Evolutionary conservation across 1,140 invertebrate species (phyloP).

Genomic region (Ceratosolen solmsi): DNA sequence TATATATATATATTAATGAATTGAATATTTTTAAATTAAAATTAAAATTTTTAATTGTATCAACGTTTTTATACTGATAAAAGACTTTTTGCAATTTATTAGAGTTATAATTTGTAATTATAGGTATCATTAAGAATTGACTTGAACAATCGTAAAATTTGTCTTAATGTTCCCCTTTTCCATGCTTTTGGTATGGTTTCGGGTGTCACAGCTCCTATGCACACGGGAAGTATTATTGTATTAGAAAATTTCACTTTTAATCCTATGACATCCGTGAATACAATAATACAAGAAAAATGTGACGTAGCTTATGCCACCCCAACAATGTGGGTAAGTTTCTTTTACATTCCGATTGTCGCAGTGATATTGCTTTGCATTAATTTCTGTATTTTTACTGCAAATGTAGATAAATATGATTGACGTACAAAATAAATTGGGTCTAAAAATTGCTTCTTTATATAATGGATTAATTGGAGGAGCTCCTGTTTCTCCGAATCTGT

Average conservation of each 20-base stretch:
- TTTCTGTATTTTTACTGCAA: background rate
- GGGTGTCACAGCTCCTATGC: conserved; percentile 77
- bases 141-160: conserved; percentile 77
- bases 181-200: conserved; percentile 91
- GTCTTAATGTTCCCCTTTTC: conserved; percentile 91
- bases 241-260: conserved; percentile 81
- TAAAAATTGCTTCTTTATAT: conserved; percentile 71
- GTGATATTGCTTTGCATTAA: background rate
- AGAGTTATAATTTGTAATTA: background rate
- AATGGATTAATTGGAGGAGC: conserved; percentile 84
- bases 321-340: conserved; percentile 93
- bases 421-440: conserved; percentile 70
- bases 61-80: too few species aligned
- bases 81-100: too few species aligned
- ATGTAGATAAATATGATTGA: conserved; percentile 64
- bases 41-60: too few species aligned
- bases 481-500: conserved; percentile 82
- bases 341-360: conserved; percentile 48
- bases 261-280: conserved; percentile 78
- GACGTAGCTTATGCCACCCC: conserved; percentile 91
- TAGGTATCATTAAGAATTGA: conserved; percentile 77
- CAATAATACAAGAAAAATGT: conserved; percentile 83
- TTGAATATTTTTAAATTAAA: too few species aligned
- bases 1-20: too few species aligned
- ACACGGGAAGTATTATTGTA: conserved; percentile 81